Conservation (phyloP, 2,888 invertebrate genomes). For the Cryptocheilus praepositus region DNA sequence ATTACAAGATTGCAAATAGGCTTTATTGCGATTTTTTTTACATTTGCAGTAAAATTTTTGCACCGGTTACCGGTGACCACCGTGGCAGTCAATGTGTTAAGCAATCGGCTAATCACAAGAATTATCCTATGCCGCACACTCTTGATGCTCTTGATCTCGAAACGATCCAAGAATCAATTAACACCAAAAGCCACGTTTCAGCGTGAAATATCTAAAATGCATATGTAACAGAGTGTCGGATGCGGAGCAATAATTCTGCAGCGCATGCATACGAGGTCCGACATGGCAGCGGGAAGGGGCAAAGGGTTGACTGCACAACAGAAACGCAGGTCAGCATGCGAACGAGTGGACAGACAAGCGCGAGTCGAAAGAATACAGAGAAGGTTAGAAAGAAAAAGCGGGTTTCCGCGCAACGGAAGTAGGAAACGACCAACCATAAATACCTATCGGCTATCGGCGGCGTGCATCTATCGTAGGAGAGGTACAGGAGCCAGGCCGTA, state of each 20-base stretch:
- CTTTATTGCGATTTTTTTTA: too few relatives aligned
- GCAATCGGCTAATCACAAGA: too few relatives aligned
- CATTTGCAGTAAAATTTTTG: too few relatives aligned
- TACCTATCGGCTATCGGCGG: slow-evolving; percentile 38
- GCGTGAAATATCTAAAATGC: not conserved
- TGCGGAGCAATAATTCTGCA: not conserved
- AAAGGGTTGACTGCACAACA: slow-evolving; percentile 4
- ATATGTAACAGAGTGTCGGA: slow-evolving; percentile 2
- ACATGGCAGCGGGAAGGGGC: slow-evolving; percentile 11
- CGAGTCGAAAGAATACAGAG: not conserved
- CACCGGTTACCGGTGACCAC: too few relatives aligned
- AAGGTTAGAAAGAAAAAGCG: slow-evolving; percentile 5
- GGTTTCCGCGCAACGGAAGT: slow-evolving; percentile 31
- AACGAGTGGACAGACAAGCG: not conserved
- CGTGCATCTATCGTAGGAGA: slow-evolving; percentile 32
- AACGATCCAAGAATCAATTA: not conserved
- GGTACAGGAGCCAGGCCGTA: slow-evolving; percentile 28
- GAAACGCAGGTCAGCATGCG: not conserved
- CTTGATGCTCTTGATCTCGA: too few relatives aligned
- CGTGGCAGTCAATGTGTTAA: too few relatives aligned
- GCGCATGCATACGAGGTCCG: slow-evolving; percentile 23
- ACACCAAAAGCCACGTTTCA: not conserved
- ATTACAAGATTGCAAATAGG: too few relatives aligned
- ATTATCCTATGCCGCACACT: too few relatives aligned
- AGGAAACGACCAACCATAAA: slow-evolving; percentile 50